phyloP scores from a whole-genome alignment of 2,797 vertebrate genomes.

The Myripristis murdjan region DNA sequence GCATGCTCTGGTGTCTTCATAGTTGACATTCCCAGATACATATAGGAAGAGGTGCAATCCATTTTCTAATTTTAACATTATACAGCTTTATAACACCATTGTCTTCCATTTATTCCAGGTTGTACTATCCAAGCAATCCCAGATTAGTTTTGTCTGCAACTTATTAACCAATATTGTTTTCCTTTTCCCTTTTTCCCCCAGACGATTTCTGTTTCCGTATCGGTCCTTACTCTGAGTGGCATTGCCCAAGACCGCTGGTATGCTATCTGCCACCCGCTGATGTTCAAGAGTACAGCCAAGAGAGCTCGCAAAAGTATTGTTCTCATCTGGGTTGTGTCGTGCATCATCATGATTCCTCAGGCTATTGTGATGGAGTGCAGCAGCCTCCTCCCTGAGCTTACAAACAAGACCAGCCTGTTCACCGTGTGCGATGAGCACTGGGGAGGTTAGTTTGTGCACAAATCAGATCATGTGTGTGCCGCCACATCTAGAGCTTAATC shows the following conservation, averaged over 20 bases:
- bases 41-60: neutral
- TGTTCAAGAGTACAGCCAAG: constrained; percentile 98
- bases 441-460: constrained; percentile 85
- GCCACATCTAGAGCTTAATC: neutral
- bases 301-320: constrained; percentile 93
- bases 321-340: constrained; percentile 96
- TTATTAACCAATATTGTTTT: constrained; percentile 19
- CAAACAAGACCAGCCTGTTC: constrained; percentile 97
- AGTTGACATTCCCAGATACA: neutral
- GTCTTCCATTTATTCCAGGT: too few relatives aligned
- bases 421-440: constrained; percentile 97
- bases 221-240: constrained; percentile 96
- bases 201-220: constrained; percentile 97
- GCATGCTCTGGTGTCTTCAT: neutral
- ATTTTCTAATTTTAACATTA: neutral
- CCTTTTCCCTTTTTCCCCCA: constrained; percentile 66
- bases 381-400: constrained; percentile 92
- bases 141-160: neutral
- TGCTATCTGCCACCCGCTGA: constrained; percentile 97
- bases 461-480: neutral
- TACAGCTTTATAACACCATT: too few relatives aligned
- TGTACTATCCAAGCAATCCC: too few relatives aligned
- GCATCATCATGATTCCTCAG: constrained; percentile 96
- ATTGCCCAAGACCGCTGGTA: constrained; percentile 98
- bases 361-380: constrained; percentile 97